Conservation (phyloP, 2,797 vertebrate genomes). For the Siniperca scherzeri region DNA sequence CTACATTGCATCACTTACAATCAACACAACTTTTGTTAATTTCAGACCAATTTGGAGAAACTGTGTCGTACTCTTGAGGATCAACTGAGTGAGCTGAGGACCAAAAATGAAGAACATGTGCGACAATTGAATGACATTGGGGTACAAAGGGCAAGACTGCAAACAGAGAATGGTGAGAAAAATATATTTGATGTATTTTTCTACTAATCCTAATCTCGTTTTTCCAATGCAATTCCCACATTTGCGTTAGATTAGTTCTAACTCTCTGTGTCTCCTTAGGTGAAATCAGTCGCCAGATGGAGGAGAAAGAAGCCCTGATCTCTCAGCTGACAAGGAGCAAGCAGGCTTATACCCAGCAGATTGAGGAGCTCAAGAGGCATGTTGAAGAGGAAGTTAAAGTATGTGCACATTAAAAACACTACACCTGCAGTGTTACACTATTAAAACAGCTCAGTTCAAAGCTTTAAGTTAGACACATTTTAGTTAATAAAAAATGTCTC, state of each 20-base stretch:
- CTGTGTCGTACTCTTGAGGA: conserved; percentile 82
- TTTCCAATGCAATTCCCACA: neutral
- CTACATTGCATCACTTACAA: neutral
- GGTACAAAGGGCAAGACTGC: conserved; percentile 48
- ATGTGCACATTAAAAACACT: neutral
- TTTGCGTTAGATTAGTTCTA: neutral
- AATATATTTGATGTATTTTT: neutral
- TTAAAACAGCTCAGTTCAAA: neutral
- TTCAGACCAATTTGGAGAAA: conserved; percentile 87
- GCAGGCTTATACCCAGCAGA: conserved; percentile 87
- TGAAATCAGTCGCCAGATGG: conserved; percentile 85
- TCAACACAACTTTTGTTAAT: conserved; percentile 45
- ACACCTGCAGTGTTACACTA: neutral
- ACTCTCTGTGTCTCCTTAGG: conserved; percentile 64
- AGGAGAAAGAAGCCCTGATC: conserved; percentile 88
- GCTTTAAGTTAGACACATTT: neutral
- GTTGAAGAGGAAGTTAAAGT: conserved; percentile 91
- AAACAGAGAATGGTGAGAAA: conserved; percentile 58
- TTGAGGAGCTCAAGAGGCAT: conserved; percentile 89
- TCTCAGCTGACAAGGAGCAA: conserved; percentile 88
- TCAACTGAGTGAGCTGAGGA: conserved; percentile 83
- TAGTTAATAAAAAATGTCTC: neutral
- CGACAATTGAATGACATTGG: conserved; percentile 80
- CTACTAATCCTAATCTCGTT: neutral
- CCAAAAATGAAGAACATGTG: conserved; percentile 82